Base-by-base conservation (phyloP, 2,113 vertebrate genomes). In the Scatophagus argus region DNA sequence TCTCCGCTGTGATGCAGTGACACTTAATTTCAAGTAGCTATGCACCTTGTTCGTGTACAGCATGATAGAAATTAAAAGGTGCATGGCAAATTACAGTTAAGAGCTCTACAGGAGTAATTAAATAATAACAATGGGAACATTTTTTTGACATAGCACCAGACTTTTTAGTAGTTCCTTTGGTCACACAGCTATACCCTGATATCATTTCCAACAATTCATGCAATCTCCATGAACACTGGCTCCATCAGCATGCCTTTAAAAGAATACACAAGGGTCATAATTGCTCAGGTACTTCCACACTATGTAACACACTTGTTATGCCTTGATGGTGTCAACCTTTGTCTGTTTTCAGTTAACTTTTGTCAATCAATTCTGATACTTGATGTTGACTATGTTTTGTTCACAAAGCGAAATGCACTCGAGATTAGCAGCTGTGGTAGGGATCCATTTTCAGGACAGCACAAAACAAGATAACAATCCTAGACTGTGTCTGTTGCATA, bases 391-490 rank as follows among this genome's bases (percentile, higher is more conserved):
- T 93, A 93, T 94, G 92, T 95, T 94, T 92, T 92, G 88, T 93
- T 94, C 92, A 92, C 92, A 82, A 91, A 93, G 79, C 89, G 62
- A 93, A 92, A 88, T 90, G 88, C 91, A 91, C 89, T 91, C 80
- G 92, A 93, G 93, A 94, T 95, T 94, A 95, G 93, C 95, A 95
- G 94, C 94, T 95, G 93, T 83, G 85, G 92, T 90, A 61, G 62
- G 81, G 87, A 87, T 71, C 64, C 8, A 66, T 61, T 56, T 70
- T 67, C 23, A 43, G n/a, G 0, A 43, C 23, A 27, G 34, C 1
- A 13, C 0, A 10, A 8, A 69, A 52, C 1, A 47, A 52, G 19
- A 16, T 0, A 13, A 23, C 1, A 52, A 65, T 54, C 4, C 5
- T 10, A 55, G 63, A 38, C 55, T 82, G 19, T 41, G 13, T 56